Evolutionary conservation across 2,888 invertebrate species (phyloP), one percentile per base, ranked within the genome.

Genomic region (Drosophila peninsularis): DNA sequence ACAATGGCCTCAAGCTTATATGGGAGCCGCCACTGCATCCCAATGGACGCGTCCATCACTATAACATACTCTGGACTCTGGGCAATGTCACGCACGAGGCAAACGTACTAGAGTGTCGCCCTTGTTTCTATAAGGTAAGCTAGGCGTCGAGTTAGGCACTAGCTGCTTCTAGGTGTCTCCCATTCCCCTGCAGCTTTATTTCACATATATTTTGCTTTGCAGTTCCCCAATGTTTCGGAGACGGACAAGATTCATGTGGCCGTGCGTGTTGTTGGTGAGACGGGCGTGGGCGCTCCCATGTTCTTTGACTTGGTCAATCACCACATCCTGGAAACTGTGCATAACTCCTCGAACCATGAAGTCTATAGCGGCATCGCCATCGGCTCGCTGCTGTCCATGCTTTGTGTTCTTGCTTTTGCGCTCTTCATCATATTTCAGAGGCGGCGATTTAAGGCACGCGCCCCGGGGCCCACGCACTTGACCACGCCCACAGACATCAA

Each of bases 221-320:
- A 58, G 92, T 92, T 93, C 63, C 92, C 92, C 24, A 92, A 92
- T 54, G 87, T 92, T 17, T 91, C 91, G 7, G 91, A 92, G 58
- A 84, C 86, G 10, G 91, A 92, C 24, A 91, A 91, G 81, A 91
- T 92, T 42, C 91, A 92, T 72, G 91, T 92, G 37, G 91, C 92
- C 11, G 86, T 93, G 4, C 90, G 92, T 10, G 92, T 92, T 3
- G 90, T 92, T 13, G 92, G 92, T 1, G 91, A 91, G 36, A 91
- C 91, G 2, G 92, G 92, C 7, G 89, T 91, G 3, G 92, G 92
- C 0, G 90, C 92, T 1, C 92, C 92, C 3, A 91, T 92, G 50
- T 92, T 84, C 54, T 90, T 92, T 13, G 90, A 92, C 69, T 68
- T 92, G 55, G 79, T 86, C 5, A 86, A 85, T 64, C 90, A 90